Base-by-base conservation (phyloP, 2,113 vertebrate genomes). In the Colistium nudipinnis region DNA sequence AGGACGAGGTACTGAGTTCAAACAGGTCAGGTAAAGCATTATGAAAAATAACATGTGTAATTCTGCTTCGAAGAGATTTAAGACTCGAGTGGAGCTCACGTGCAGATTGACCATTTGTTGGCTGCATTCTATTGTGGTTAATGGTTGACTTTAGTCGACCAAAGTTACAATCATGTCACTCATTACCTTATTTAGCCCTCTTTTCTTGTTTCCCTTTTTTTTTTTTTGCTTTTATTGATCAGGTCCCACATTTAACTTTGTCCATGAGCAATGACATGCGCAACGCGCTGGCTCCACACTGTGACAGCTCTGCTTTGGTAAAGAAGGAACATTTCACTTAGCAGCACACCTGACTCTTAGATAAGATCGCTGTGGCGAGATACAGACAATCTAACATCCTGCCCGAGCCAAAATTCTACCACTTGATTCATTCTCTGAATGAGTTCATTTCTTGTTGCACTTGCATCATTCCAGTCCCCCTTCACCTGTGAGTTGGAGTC, bases 391-490 rank as follows among this genome's bases (percentile, higher is more conserved):
- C 35, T n/a, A 16, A 47, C 36, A 35, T 45, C 25, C 39, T 48
- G 4, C 6, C 3, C 9, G 2, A 59, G 14, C 2, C 6, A 30
- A 30, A 70, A 87, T 84, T 84, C 66, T 88, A 81, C 55, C 31
- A 77, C 53, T 75, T 62, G 36, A 53, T 65, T 83, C 20, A 27
- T 38, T 22, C 25, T 64, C 28, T 48, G 38, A 74, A 70, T 90
- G 84, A 86, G 69, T 75, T 81, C 8, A 85, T 82, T 36, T 82
- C 64, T 76, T 39, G 69, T 41, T 47, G 56, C 53, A 16, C 86
- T 91, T 91, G 91, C 89, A 92, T 93, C 88, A 91, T 91, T 41
- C 75, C 22, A 20, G 47, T 78, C 66, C 74, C 74, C 61, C 54
- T 60, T 69, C 88, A 86, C 86, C 87, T 66, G 77, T 82, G 85